Percentiles rank a stretch among this genome's conserved stretches.
These are phyloP conservation scores for Corythornis madagascariensis DNA, from an alignment of 2,113 vertebrate species.

Conservation along the genomic window DNA sequence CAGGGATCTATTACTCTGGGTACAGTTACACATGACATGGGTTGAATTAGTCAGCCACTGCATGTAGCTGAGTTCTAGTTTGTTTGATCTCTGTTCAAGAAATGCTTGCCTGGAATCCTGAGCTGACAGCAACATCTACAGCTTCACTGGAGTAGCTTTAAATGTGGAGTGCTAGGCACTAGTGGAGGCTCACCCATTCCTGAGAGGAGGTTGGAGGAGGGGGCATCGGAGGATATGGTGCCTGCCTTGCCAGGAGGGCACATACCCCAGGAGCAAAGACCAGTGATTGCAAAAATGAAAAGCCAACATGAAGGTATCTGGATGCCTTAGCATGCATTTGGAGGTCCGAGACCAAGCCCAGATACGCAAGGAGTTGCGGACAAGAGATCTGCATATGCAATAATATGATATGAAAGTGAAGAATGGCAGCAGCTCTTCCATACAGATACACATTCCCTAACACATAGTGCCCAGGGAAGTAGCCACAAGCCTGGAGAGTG, in stretches of 20 bases:
- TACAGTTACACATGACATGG: slow-evolving; percentile 22
- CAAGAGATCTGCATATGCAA: background rate
- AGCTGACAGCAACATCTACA: slow-evolving; percentile 69
- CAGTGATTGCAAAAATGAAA: background rate
- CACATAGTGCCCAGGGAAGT: slow-evolving; percentile 23
- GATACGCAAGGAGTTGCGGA: background rate
- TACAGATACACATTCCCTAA: slow-evolving; percentile 35
- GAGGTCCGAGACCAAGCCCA: slow-evolving; percentile 7
- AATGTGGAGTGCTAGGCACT: slow-evolving; percentile 76
- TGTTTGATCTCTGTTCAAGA: slow-evolving; percentile 53
- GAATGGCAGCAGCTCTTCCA: slow-evolving; percentile 50
- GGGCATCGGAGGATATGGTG: slow-evolving; percentile 41
- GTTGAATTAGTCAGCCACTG: slow-evolving; percentile 56
- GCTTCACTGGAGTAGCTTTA: slow-evolving; percentile 68
- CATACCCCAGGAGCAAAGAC: slow-evolving; percentile 45
- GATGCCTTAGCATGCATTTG: background rate
- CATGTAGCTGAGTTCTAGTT: slow-evolving; percentile 32
- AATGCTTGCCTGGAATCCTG: slow-evolving; percentile 55
- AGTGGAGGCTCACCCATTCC: slow-evolving; percentile 73
- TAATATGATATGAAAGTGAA: background rate
- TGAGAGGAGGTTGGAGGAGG: slow-evolving; percentile 65
- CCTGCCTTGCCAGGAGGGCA: slow-evolving; percentile 8
- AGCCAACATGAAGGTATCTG: background rate
- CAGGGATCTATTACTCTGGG: slow-evolving; percentile 29
- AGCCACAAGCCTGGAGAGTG: slow-evolving; percentile 10